A percentile compares a stretch with the other conserved stretches of the same genome.
Evolutionary conservation across 2,797 vertebrate genomes (phyloP).

Genomic region (Chelon auratus): DNA sequence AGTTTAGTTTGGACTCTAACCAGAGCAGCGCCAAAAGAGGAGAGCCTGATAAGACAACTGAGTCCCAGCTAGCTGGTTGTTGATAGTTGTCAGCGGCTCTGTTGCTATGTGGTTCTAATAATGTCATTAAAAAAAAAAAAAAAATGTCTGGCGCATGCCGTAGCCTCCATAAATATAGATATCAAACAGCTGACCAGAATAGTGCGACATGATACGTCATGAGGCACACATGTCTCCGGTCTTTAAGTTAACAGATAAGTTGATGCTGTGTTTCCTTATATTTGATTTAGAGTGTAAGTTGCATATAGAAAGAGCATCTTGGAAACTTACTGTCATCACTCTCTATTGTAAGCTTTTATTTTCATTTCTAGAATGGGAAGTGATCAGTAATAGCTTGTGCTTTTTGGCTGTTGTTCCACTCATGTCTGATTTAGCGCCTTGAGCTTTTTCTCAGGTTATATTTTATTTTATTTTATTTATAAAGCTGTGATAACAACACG

Average conservation of each 20-base stretch:
- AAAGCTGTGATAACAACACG: background rate
- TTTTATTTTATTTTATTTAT: background rate
- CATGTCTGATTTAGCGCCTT: conserved; percentile 28
- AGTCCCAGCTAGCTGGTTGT: conserved; percentile 39
- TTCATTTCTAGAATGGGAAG: background rate
- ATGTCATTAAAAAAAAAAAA: conserved; percentile 30
- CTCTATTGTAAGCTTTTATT: background rate
- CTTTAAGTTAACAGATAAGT: background rate
- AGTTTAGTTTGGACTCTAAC: conserved; percentile 48
- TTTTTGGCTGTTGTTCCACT: conserved; percentile 24
- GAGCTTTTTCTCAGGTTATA: background rate
- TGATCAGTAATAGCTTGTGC: conserved; percentile 20
- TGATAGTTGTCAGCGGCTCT: conserved; percentile 13
- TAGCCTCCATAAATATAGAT: conserved; percentile 27
- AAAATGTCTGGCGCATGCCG: conserved; percentile 4
- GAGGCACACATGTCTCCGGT: accelerated
- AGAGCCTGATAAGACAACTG: conserved; percentile 53
- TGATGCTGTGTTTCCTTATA: background rate
- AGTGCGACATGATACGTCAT: background rate
- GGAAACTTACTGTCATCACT: background rate
- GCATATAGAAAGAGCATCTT: background rate
- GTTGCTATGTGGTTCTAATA: conserved; percentile 51
- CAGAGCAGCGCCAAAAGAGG: conserved; percentile 54
- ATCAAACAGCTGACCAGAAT: conserved; percentile 9
- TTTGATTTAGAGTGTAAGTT: background rate